Evolutionary conservation across 2,797 vertebrate genomes (phyloP).

Genomic region (Graptemys geographica): DNA sequence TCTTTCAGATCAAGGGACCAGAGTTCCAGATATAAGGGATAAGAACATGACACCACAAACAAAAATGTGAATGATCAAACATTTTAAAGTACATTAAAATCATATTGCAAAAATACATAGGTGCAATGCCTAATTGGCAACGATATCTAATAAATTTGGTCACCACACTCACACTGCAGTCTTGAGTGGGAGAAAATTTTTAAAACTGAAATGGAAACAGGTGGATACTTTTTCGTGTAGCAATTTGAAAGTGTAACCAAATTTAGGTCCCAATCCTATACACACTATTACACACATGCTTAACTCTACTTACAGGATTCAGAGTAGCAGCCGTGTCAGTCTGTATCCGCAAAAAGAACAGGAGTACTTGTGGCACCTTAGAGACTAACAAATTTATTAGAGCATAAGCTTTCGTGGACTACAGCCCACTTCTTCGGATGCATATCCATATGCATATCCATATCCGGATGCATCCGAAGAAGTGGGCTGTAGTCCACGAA

Average conservation of each 20-base stretch:
- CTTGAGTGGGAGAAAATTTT: background rate
- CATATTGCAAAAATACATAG: background rate
- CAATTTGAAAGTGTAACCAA: background rate
- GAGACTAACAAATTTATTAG: too few species aligned
- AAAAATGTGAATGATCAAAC: background rate
- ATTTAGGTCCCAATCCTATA: background rate
- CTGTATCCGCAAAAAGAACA: too few species aligned
- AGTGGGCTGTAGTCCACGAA: too few species aligned
- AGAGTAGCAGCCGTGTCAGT: too few species aligned
- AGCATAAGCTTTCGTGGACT: too few species aligned
- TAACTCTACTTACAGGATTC: background rate
- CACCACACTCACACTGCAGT: background rate
- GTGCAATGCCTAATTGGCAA: background rate
- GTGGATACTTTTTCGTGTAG: background rate
- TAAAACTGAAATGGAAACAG: background rate
- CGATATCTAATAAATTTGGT: slow-evolving; percentile 32
- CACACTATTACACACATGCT: background rate
- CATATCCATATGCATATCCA: too few species aligned
- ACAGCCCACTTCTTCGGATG: too few species aligned
- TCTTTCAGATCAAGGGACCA: background rate
- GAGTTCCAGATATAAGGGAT: background rate
- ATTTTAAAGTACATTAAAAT: background rate
- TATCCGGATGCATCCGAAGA: too few species aligned
- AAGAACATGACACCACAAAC: background rate
- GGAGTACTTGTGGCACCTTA: too few species aligned